phyloP scores from a whole-genome alignment of 1,140 invertebrate genomes.

The Cardiocondyla obscurior region DNA sequence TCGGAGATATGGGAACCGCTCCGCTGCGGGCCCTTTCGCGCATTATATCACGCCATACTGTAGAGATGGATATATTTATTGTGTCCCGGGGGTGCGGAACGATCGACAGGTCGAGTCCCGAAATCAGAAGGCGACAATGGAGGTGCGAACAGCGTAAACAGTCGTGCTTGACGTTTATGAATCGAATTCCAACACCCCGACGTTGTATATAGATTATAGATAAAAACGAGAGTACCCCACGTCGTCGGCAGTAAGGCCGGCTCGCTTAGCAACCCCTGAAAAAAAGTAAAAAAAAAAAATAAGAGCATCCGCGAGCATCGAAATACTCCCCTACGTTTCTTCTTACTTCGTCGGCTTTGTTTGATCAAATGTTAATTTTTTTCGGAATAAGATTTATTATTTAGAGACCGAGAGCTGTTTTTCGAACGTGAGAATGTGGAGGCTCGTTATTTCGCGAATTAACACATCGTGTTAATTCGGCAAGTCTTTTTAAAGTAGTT shows the following conservation, averaged over 20 bases:
- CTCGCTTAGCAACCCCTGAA: neutral
- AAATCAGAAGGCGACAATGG: constrained; percentile 60
- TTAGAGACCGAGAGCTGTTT: neutral
- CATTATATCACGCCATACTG: constrained; percentile 33
- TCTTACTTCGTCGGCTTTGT: neutral
- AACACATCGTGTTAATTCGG: neutral
- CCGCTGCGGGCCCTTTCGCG: constrained; percentile 58
- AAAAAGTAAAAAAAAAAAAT: no score
- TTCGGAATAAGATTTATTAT: neutral
- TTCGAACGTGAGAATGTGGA: neutral
- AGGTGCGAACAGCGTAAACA: constrained; percentile 59
- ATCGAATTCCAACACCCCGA: constrained; percentile 74
- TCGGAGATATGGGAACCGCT: constrained; percentile 73
- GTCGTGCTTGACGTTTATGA: constrained; percentile 77
- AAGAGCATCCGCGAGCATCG: neutral
- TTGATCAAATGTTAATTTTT: neutral
- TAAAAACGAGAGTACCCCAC: neutral
- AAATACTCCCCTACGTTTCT: neutral
- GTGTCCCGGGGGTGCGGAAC: constrained; percentile 49
- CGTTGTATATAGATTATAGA: constrained; percentile 36
- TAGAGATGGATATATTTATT: constrained; percentile 51
- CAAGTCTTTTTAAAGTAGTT: neutral
- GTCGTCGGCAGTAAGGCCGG: neutral
- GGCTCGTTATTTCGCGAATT: neutral
- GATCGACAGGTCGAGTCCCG: constrained; percentile 35